These are phyloP conservation scores for Podocnemis expansa DNA, from an alignment of 2,113 vertebrate species.

Conservation along the genomic window DNA sequence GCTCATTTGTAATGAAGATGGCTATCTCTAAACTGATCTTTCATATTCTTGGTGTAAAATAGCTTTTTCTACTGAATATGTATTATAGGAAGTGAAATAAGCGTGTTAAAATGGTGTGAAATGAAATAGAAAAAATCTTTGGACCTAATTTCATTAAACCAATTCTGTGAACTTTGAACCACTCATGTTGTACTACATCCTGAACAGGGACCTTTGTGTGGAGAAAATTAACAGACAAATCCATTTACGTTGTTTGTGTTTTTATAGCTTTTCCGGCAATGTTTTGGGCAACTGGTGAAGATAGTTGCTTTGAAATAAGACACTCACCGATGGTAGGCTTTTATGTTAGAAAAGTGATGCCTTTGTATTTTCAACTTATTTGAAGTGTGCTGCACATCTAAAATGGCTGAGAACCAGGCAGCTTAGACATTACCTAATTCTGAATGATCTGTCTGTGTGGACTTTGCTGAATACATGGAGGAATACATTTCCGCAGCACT, in stretches of 20 bases:
- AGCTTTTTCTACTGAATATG: not conserved
- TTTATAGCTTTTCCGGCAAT: not conserved
- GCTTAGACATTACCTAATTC: slow-evolving; percentile 61
- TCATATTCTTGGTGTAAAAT: not conserved
- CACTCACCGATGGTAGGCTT: not conserved
- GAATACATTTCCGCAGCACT: slow-evolving; percentile 36
- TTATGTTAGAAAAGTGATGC: not conserved
- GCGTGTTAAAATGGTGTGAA: accelerated
- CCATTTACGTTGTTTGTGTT: not conserved
- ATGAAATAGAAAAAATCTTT: not conserved
- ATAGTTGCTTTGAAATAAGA: not conserved
- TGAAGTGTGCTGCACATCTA: slow-evolving; percentile 10
- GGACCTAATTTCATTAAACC: not conserved
- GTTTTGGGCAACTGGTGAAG: slow-evolving; percentile 14
- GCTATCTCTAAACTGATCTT: not conserved
- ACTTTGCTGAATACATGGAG: slow-evolving; percentile 56
- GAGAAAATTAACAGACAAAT: not conserved
- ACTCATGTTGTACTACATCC: not conserved
- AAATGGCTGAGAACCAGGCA: slow-evolving; percentile 23
- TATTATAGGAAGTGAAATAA: not conserved
- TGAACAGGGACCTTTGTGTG: not conserved
- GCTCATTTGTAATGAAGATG: not conserved
- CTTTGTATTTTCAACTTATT: slow-evolving; percentile 23
- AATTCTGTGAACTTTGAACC: not conserved
- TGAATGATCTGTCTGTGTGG: slow-evolving; percentile 47